A percentile compares a stretch with the other conserved stretches of the same genome.
Evolutionary conservation across 2,797 vertebrate species (phyloP).

Genomic region (Parambassis ranga): DNA sequence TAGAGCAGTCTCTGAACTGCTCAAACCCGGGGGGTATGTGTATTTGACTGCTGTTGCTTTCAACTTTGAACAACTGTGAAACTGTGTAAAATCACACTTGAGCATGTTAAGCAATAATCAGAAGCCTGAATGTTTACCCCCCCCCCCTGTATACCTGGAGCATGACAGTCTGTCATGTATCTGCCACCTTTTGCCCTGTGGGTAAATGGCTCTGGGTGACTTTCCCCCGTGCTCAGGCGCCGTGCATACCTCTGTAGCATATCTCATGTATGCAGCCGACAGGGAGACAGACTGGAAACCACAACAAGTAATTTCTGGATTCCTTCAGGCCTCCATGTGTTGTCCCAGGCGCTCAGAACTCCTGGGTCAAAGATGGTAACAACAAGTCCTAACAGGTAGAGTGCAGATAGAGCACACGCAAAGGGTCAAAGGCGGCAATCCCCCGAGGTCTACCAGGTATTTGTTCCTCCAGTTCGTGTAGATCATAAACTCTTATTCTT

Average conservation of each 20-base stretch:
- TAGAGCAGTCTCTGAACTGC: neutral
- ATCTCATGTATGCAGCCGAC: constrained; percentile 19
- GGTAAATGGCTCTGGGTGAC: constrained; percentile 23
- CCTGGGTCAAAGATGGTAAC: constrained; percentile 56
- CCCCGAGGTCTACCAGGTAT: constrained; percentile 44
- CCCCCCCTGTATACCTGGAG: constrained; percentile 11
- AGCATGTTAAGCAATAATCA: constrained; percentile 17
- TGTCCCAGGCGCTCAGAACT: constrained; percentile 46
- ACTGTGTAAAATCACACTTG: constrained; percentile 15
- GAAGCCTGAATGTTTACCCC: constrained; percentile 2
- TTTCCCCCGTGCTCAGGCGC: constrained; percentile 20
- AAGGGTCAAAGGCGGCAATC: constrained; percentile 64
- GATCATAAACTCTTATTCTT: constrained; percentile 50
- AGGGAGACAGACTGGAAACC: constrained; percentile 51
- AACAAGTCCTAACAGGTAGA: constrained; percentile 65
- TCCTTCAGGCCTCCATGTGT: constrained; percentile 57
- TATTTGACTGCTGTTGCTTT: constrained; percentile 22
- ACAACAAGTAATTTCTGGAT: constrained; percentile 70
- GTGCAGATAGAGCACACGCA: constrained; percentile 55
- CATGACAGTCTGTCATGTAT: constrained; percentile 41
- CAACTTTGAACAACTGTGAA: constrained; percentile 30
- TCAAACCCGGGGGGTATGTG: neutral
- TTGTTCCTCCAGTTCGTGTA: constrained; percentile 47
- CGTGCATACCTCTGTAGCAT: constrained; percentile 45
- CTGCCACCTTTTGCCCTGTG: constrained; percentile 27